Conservation (phyloP, 2,888 invertebrate species). For the Gortyna flavago region DNA sequence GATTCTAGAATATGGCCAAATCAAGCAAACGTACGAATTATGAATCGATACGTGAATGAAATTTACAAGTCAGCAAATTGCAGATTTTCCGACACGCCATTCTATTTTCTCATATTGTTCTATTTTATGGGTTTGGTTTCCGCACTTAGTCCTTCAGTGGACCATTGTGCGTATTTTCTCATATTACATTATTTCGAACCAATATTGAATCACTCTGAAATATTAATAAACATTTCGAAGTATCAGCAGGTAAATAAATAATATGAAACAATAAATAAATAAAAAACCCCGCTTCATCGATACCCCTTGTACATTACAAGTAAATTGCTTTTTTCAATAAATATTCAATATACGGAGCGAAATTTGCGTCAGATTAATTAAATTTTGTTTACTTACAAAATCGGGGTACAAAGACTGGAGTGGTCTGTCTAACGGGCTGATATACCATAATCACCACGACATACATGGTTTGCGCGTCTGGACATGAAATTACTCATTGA, state of each 20-base stretch:
- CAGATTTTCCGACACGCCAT: not conserved
- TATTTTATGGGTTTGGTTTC: no score
- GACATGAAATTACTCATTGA: not conserved
- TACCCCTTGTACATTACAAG: slow-evolving; percentile 25
- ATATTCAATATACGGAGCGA: slow-evolving; percentile 44
- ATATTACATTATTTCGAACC: not conserved
- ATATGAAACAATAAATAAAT: slow-evolving; percentile 10
- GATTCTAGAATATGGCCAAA: not conserved
- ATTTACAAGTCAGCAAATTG: not conserved
- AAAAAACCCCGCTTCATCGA: slow-evolving; percentile 4
- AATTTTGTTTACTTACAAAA: slow-evolving; percentile 25
- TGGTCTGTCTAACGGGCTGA: not conserved
- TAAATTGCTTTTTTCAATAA: slow-evolving; percentile 51
- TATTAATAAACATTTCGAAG: slow-evolving; percentile 7
- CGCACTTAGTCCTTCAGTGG: no score
- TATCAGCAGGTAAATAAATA: slow-evolving; percentile 30
- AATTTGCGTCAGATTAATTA: slow-evolving; percentile 15
- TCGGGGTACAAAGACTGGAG: not conserved
- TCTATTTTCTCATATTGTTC: not conserved
- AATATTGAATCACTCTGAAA: slow-evolving; percentile 20
- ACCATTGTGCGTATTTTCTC: no score
- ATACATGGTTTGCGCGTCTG: not conserved
- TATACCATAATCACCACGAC: not conserved
- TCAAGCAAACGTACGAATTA: not conserved
- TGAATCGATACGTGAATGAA: not conserved